Conservation (phyloP, 2,888 invertebrate genomes). For the Subacronicta megacephala region DNA sequence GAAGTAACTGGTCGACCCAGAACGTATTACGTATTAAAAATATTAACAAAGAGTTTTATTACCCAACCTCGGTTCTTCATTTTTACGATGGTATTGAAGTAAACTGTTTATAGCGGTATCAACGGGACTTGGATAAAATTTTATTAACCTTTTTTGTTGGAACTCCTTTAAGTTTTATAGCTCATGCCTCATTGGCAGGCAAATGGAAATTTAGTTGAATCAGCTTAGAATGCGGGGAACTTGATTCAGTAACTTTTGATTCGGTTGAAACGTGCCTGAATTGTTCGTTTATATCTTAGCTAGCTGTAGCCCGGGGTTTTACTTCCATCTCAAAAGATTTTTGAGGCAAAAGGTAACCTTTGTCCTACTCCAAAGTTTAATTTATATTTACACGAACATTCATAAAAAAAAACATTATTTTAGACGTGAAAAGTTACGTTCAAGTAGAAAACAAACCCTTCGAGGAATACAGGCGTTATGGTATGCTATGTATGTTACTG, state of each 20-base stretch:
- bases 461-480: too few relatives aligned
- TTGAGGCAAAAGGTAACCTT: too few relatives aligned
- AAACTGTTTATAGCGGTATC: conserved; percentile 58
- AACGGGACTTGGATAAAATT: conserved; percentile 52
- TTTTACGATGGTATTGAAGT: conserved; percentile 56
- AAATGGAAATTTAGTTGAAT: conserved; percentile 45
- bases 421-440: too few relatives aligned
- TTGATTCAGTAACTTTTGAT: conserved; percentile 7
- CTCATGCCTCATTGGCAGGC: conserved; percentile 50
- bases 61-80: conserved; percentile 52
- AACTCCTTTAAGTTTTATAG: conserved; percentile 48
- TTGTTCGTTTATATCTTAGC: neutral
- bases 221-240: conserved; percentile 18
- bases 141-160: conserved; percentile 54
- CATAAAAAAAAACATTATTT: too few relatives aligned
- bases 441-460: too few relatives aligned
- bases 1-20: conserved; percentile 37
- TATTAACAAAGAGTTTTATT: conserved; percentile 58
- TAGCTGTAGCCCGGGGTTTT: too few relatives aligned
- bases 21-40: conserved; percentile 54
- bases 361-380: too few relatives aligned
- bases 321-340: too few relatives aligned
- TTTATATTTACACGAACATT: too few relatives aligned
- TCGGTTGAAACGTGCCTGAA: neutral
- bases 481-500: too few relatives aligned